Percentiles rank a stretch among this genome's conserved stretches.
Conservation (phyloP, 2,113 vertebrate species). For the Varanus salvator region DNA sequence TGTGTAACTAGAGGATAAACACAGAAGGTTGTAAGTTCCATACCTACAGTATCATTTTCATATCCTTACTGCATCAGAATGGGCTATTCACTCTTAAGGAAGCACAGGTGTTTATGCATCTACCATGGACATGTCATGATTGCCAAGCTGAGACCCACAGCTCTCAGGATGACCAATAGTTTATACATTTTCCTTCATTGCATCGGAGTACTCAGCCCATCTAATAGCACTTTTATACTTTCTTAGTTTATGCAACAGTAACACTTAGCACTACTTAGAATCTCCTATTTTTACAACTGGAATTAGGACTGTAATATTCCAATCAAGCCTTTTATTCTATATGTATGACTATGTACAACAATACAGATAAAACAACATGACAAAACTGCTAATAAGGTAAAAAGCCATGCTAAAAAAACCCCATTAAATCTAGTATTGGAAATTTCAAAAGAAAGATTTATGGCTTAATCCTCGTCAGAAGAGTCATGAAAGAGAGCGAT, state of each 20-base stretch:
- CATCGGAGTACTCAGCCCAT: not conserved
- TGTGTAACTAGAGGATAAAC: slow-evolving; percentile 72
- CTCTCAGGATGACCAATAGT: not conserved
- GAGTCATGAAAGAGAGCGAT: no score
- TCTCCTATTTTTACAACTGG: not conserved
- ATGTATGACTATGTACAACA: not conserved
- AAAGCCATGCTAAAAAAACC: no score
- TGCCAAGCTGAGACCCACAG: not conserved
- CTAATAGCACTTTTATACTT: not conserved
- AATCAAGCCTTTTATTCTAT: not conserved
- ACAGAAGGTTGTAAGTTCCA: not conserved
- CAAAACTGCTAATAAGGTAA: no score
- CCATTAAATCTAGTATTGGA: no score
- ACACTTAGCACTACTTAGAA: not conserved
- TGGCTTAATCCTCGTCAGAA: no score
- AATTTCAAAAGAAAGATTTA: no score
- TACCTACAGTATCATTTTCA: not conserved
- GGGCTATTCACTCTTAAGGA: not conserved
- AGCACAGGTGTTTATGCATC: not conserved
- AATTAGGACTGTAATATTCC: not conserved
- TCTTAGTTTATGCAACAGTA: not conserved
- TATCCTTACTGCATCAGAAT: not conserved
- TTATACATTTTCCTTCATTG: not conserved
- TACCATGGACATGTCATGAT: not conserved
- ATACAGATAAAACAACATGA: no score